Evolutionary conservation across 2,113 vertebrate genomes (phyloP), one percentile per base, ranked within the genome.

Genomic region (Falco punctatus): DNA sequence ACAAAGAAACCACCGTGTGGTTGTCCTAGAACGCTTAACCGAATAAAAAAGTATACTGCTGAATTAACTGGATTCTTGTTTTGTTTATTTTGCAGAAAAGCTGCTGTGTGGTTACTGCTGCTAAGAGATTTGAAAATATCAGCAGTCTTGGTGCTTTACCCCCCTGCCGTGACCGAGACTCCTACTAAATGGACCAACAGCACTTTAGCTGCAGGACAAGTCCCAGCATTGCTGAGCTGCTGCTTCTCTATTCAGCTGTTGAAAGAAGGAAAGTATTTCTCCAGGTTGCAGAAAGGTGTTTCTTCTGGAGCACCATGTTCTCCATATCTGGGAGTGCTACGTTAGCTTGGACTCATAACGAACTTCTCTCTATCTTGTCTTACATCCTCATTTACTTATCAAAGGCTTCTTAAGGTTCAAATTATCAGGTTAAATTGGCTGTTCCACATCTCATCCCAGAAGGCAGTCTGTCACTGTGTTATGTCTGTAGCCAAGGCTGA

Each of bases 11-110:
- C 92, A 72, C 70, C 86, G 17, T 94, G 85, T 95, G 94, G 93
- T 97, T 97, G 95, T 92, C 85, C 87, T 94, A 96, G 94, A 97
- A 92, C 40, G 35, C 78, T 92, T 93, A 97, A 96, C 93, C 93
- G 96, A 94, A 97, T 96, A 95, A 97, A 98, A 95, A 94, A 96
- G 84, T 94, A 92, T 93, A 97, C 89, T 97, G 97, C 93, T 97
- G 96, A 97, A 98, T 97, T 97, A 97, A 98, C 93, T 96, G 95
- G 95, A 97, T 96, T 97, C 82, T 91, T 96, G 92, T 96, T 98
- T 95, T 98, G 95, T 98, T 98, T 98, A 74, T 96, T 98, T 98
- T 98, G 86, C 97, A 98, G 98, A 97, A 98, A 98, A 98, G 96
- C 96, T 97, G 97, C 98, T 96, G 92, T 98, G 98, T 78, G 97